These are phyloP conservation scores for Myodes glareolus DNA, from an alignment of 2,113 vertebrate species.

Conservation along the genomic window DNA sequence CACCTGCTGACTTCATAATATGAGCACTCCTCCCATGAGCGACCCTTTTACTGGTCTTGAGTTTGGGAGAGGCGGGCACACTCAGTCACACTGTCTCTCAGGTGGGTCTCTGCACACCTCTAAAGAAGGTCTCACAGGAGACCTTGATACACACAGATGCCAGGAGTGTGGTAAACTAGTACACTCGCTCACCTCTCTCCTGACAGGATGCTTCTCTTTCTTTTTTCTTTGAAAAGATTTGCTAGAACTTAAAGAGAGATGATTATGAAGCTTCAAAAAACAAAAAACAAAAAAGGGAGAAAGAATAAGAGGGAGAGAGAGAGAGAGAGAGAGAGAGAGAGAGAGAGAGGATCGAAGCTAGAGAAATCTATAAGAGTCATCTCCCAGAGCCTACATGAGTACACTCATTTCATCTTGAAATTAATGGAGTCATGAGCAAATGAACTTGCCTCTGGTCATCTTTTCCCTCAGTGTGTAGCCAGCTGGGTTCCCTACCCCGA, in stretches of 20 bases:
- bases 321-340: too few species aligned
- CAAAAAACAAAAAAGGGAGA: background rate
- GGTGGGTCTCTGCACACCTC: background rate
- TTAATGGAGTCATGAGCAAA: background rate
- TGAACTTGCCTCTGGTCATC: background rate
- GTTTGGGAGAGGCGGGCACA: background rate
- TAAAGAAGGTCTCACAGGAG: fast-evolving
- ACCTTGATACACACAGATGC: background rate
- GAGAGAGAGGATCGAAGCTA: background rate
- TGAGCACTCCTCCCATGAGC: background rate
- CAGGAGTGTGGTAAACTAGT: fast-evolving
- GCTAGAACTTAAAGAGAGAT: background rate
- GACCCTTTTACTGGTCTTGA: background rate
- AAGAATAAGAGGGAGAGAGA: too few species aligned
- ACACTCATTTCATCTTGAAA: background rate
- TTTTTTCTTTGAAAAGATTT: background rate
- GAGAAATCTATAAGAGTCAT: background rate
- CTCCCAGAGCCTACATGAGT: background rate
- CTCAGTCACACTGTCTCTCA: fast-evolving
- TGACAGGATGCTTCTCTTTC: background rate
- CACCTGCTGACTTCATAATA: background rate
- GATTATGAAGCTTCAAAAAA: background rate
- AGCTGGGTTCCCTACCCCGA: background rate
- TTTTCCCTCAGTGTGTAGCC: background rate
- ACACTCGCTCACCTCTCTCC: background rate